A percentile compares a stretch with the other conserved stretches of the same genome.
Conservation (phyloP, 2,113 vertebrate species). For the Nansenia antarctica region DNA sequence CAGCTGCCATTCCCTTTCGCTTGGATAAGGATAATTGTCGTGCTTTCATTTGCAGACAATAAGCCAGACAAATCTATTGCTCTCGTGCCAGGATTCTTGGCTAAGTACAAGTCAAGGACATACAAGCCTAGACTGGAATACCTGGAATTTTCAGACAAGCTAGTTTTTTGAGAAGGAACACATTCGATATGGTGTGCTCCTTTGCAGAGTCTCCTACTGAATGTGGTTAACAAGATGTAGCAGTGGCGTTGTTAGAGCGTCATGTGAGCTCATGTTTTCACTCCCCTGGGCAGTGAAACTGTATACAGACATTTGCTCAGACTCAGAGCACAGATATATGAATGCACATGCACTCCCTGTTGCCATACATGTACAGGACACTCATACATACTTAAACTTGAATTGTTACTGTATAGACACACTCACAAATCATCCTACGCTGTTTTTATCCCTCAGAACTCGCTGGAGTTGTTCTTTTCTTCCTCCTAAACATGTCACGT, state of each 20-base stretch:
- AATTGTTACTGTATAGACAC: neutral
- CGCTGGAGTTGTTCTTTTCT: slow-evolving; percentile 39
- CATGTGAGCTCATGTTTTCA: slow-evolving; percentile 41
- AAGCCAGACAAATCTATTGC: slow-evolving; percentile 16
- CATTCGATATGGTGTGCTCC: no score
- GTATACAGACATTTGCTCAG: slow-evolving; percentile 25
- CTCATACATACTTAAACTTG: no score
- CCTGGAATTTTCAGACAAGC: no score
- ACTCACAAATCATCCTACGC: no score
- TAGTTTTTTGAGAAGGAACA: no score
- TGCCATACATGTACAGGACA: no score
- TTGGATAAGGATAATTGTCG: slow-evolving; percentile 18
- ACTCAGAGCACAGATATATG: slow-evolving; percentile 21
- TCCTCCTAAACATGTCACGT: slow-evolving; percentile 60
- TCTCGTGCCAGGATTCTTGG: no score
- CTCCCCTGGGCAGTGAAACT: slow-evolving; percentile 39
- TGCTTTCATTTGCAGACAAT: slow-evolving; percentile 12
- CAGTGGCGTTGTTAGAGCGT: slow-evolving; percentile 42
- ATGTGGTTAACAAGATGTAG: slow-evolving; percentile 24
- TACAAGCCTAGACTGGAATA: no score
- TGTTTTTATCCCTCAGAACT: slow-evolving; percentile 1
- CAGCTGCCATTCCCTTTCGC: slow-evolving; percentile 25
- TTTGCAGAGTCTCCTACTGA: slow-evolving; percentile 10
- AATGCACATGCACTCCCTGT: neutral
- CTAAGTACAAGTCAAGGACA: no score